Conservation (phyloP, 2,113 vertebrate species). For the Procavia capensis region DNA sequence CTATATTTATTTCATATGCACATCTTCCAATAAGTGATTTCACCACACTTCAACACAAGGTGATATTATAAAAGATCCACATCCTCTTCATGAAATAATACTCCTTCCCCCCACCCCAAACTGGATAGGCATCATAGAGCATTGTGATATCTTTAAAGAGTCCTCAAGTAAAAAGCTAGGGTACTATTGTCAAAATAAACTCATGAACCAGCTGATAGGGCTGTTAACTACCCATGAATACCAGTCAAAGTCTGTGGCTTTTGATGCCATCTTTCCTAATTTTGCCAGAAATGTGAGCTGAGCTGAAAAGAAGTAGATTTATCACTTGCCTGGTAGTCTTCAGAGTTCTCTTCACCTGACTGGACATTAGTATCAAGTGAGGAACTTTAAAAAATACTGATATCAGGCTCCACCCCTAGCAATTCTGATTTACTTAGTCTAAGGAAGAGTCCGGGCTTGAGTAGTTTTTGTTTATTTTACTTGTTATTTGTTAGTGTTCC, state of each 20-base stretch:
- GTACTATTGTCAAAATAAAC: slow-evolving; percentile 44
- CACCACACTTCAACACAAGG: slow-evolving; percentile 46
- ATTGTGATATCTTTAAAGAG: slow-evolving; percentile 46
- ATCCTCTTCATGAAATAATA: slow-evolving; percentile 44
- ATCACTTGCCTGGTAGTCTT: neutral
- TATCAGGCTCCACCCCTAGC: neutral
- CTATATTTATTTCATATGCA: slow-evolving; percentile 27
- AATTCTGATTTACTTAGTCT: neutral
- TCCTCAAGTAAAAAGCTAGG: slow-evolving; percentile 3
- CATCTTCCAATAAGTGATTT: slow-evolving; percentile 63
- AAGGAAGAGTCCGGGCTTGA: neutral
- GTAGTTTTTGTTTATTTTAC: neutral
- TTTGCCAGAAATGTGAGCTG: slow-evolving; percentile 35
- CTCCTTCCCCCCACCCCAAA: too few relatives aligned
- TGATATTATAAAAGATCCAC: slow-evolving; percentile 59
- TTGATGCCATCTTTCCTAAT: neutral
- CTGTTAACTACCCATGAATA: neutral
- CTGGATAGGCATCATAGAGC: slow-evolving; percentile 35
- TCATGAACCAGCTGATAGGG: neutral
- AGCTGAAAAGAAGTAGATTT: neutral
- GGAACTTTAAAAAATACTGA: neutral
- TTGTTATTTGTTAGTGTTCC: slow-evolving; percentile 24
- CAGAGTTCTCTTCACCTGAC: neutral
- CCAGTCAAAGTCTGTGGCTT: neutral
- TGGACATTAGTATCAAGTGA: neutral